Conservation (phyloP, 1,140 invertebrate species). For the Diabrotica undecimpunctata region DNA sequence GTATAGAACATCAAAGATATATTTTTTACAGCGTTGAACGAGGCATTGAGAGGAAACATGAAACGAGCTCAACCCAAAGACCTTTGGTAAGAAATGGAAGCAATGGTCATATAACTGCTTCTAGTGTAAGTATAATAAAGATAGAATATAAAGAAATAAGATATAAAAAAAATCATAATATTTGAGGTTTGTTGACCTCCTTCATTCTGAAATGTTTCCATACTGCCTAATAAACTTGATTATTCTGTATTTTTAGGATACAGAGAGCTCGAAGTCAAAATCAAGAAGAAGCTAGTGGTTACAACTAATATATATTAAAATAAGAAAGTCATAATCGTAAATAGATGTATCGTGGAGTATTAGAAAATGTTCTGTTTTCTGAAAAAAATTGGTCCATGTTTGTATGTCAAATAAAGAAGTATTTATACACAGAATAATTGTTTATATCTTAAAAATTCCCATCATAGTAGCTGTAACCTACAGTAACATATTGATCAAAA, state of each 20-base stretch:
- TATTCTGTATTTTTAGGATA: constrained; percentile 16
- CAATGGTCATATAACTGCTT: constrained; percentile 23
- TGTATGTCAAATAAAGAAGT: not conserved
- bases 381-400: not conserved
- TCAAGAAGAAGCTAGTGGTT: not conserved
- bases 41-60: constrained; percentile 39
- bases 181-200: too few species aligned
- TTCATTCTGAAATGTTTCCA: too few species aligned
- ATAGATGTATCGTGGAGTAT: too few species aligned
- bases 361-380: too few species aligned
- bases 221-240: too few species aligned
- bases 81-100: constrained; percentile 44
- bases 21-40: constrained; percentile 30
- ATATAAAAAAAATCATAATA: not conserved
- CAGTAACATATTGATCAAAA: too few species aligned
- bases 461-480: not conserved
- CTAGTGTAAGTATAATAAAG: constrained; percentile 14
- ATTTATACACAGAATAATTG: not conserved
- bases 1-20: too few species aligned
- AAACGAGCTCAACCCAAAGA: constrained; percentile 45
- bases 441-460: not conserved
- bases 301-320: not conserved
- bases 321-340: too few species aligned
- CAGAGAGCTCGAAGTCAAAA: constrained; percentile 14
- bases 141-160: not conserved